These are phyloP conservation scores for Margarornis squamiger DNA, from an alignment of 2,797 vertebrate species.

Conservation along the genomic window DNA sequence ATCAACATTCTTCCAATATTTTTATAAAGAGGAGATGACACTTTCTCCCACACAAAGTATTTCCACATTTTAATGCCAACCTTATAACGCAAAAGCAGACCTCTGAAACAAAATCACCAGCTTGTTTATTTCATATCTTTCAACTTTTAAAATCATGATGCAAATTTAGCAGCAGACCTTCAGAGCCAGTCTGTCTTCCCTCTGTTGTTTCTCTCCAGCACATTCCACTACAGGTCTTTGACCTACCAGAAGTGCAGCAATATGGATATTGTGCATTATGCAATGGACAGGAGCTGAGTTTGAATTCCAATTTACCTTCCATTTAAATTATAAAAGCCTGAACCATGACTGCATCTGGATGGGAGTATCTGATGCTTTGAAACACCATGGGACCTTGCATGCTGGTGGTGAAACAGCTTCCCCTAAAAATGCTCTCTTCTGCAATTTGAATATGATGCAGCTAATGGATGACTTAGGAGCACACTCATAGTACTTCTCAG, in stretches of 20 bases:
- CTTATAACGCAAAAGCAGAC: neutral
- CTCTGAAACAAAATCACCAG: neutral
- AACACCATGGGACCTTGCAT: neutral
- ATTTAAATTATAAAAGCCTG: neutral
- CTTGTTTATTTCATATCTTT: neutral
- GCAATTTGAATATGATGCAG: neutral
- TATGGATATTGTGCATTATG: neutral
- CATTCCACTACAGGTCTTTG: neutral
- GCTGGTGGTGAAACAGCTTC: neutral
- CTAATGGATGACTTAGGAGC: neutral
- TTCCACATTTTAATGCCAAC: neutral
- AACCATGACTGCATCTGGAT: neutral
- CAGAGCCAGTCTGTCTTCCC: neutral
- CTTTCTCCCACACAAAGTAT: neutral
- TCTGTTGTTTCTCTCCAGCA: neutral
- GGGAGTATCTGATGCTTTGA: neutral
- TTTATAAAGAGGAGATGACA: neutral
- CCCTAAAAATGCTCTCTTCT: neutral
- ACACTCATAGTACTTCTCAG: accelerated
- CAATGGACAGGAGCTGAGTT: neutral
- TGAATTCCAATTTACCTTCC: neutral
- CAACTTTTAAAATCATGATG: neutral
- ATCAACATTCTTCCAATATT: neutral
- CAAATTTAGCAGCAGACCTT: neutral
- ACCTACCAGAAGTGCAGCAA: neutral